These are phyloP conservation scores for Hyalella azteca DNA, from an alignment of 2,888 invertebrate species.

Conservation along the genomic window DNA sequence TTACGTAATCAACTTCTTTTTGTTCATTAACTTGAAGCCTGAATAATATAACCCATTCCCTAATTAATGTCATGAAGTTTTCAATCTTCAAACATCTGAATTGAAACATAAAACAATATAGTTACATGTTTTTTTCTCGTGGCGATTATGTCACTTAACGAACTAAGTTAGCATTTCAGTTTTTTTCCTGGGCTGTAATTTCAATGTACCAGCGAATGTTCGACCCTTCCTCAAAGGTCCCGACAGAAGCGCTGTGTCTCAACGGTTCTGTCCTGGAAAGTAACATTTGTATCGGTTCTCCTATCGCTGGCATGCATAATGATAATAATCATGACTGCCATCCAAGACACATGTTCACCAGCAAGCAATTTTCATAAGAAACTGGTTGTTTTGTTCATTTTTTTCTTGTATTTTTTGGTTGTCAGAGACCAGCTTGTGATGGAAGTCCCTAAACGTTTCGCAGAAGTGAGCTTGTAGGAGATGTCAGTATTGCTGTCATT, in stretches of 20 bases:
- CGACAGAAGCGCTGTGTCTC: neutral
- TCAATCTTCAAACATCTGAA: too few species aligned
- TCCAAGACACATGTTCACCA: neutral
- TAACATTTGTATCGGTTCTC: neutral
- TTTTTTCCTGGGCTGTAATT: too few species aligned
- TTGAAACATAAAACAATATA: too few species aligned
- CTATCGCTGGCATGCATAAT: slow-evolving; percentile 4
- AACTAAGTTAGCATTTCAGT: too few species aligned
- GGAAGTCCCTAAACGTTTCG: slow-evolving; percentile 31
- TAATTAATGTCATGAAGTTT: too few species aligned
- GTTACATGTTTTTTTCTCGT: too few species aligned
- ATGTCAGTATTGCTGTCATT: neutral
- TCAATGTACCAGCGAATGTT: too few species aligned
- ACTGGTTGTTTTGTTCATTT: neutral
- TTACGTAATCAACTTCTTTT: too few species aligned
- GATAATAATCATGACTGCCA: neutral
- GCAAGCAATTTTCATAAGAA: slow-evolving; percentile 33
- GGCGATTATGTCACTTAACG: too few species aligned
- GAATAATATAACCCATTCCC: too few species aligned
- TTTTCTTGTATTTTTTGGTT: neutral
- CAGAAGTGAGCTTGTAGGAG: slow-evolving; percentile 5
- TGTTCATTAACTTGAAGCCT: too few species aligned
- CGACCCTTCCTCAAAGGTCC: neutral
- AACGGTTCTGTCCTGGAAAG: neutral
- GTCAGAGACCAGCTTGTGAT: neutral